Conservation (phyloP, 2,797 vertebrate genomes). For the Cuculus canorus region DNA sequence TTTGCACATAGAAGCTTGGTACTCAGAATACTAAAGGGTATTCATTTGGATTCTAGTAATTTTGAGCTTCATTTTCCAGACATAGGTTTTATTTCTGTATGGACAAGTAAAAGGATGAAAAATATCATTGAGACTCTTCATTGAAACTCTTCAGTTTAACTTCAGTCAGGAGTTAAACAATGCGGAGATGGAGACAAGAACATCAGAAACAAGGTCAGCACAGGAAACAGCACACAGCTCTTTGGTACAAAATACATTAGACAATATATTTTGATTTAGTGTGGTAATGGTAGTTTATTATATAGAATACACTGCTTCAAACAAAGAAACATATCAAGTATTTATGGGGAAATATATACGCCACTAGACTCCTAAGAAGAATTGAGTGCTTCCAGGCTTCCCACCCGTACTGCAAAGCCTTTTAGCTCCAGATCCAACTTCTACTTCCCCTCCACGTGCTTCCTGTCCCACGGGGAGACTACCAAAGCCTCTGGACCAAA, state of each 20-base stretch:
- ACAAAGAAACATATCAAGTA: neutral
- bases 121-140: neutral
- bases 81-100: neutral
- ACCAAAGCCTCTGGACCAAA: neutral
- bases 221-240: neutral
- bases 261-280: neutral
- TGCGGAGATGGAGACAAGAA: neutral
- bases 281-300: conserved; percentile 10
- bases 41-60: neutral
- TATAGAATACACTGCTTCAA: neutral
- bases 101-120: neutral
- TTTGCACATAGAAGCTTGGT: neutral
- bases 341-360: neutral
- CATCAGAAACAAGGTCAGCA: neutral
- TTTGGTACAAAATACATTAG: neutral
- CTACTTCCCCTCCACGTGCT: neutral
- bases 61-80: neutral
- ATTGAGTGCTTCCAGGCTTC: neutral
- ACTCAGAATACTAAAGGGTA: neutral
- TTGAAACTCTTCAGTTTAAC: too few relatives aligned
- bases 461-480: neutral
- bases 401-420: neutral
- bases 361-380: neutral
- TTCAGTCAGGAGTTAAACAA: too few relatives aligned
- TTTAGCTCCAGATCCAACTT: neutral